Evolutionary conservation across 2,113 vertebrate species (phyloP).

Genomic region (Perca schrenkii): DNA sequence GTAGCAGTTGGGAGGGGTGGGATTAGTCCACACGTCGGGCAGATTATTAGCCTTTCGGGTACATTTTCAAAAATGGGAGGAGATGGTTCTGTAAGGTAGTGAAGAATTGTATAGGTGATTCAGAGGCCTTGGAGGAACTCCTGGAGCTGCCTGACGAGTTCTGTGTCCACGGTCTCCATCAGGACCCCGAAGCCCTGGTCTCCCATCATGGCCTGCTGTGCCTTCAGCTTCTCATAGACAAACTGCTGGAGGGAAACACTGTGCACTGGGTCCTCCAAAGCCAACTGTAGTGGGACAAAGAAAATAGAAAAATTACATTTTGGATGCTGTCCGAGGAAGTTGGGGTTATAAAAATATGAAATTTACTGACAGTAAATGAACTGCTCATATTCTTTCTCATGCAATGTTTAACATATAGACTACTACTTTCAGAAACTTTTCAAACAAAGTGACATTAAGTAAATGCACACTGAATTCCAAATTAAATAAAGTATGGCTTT

Average conservation of each 20-base stretch:
- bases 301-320: conserved; percentile 26
- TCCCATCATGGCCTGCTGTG: conserved; percentile 92
- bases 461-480: background rate
- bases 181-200: conserved; percentile 92
- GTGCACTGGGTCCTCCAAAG: conserved; percentile 95
- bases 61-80: conserved; percentile 35
- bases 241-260: conserved; percentile 94
- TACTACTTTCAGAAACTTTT: background rate
- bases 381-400: background rate
- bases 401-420: background rate
- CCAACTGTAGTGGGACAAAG: conserved; percentile 84
- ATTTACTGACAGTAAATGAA: background rate
- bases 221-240: conserved; percentile 96
- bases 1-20: conserved; percentile 54
- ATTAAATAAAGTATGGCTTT: background rate
- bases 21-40: conserved; percentile 36
- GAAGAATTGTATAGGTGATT: conserved; percentile 58
- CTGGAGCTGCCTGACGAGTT: conserved; percentile 94
- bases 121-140: conserved; percentile 94
- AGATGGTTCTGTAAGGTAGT: conserved; percentile 47
- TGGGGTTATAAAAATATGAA: background rate
- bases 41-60: conserved; percentile 41
- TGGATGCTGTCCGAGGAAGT: conserved; percentile 9
- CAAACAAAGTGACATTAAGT: too few species aligned
- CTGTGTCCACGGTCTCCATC: conserved; percentile 97